These are phyloP conservation scores for Vanessa tameamea DNA, from an alignment of 1,140 invertebrate genomes.

Conservation along the genomic window DNA sequence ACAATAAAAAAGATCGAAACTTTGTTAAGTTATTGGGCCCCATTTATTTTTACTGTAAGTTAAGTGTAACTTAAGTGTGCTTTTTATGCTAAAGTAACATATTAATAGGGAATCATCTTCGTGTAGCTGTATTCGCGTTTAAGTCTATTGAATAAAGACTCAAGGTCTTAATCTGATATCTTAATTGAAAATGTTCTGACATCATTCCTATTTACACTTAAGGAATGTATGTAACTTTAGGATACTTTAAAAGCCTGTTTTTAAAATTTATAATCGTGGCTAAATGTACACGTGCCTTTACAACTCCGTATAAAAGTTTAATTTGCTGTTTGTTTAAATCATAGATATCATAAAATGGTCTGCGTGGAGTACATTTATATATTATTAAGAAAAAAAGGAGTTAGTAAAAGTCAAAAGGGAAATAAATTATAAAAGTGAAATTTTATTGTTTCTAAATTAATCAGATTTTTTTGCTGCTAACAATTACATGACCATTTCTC, in stretches of 20 bases:
- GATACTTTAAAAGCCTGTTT: slow-evolving; percentile 23
- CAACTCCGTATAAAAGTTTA: slow-evolving; percentile 12
- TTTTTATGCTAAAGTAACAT: neutral
- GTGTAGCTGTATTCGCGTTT: slow-evolving; percentile 15
- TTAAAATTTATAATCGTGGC: slow-evolving; percentile 19
- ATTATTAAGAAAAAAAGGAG: neutral
- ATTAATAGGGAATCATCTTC: neutral
- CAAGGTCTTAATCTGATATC: neutral
- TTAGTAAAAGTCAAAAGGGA: too few species aligned
- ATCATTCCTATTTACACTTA: too few species aligned
- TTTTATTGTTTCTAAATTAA: neutral
- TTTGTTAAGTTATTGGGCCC: too few species aligned
- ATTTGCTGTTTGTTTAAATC: slow-evolving; percentile 13
- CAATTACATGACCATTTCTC: neutral
- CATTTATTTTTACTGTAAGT: too few species aligned
- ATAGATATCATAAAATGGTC: neutral
- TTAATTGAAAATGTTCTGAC: too few species aligned
- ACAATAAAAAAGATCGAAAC: too few species aligned
- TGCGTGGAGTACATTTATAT: neutral
- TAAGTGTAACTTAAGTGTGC: too few species aligned
- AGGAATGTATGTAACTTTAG: neutral
- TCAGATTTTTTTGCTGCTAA: neutral
- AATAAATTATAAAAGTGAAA: too few species aligned
- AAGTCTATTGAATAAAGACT: slow-evolving; percentile 1
- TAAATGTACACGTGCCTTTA: slow-evolving; percentile 10